phyloP scores from a whole-genome alignment of 2,113 vertebrate species.

The Pangasianodon gigas region DNA sequence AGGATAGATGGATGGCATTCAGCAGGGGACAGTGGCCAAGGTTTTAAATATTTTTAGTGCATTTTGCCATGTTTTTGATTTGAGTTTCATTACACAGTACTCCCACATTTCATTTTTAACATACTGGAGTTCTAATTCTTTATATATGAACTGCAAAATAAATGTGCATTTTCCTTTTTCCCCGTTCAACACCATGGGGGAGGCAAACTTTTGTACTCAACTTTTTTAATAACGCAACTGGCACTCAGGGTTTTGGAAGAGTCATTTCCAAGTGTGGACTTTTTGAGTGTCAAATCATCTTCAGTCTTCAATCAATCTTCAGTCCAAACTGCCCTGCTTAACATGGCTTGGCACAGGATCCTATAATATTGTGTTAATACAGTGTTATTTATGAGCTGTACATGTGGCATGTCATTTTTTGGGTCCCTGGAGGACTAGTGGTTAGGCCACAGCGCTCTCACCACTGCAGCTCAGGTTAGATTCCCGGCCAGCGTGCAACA shows the following conservation, averaged over 20 bases:
- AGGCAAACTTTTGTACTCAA: background rate
- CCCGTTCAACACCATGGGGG: background rate
- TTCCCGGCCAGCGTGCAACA: no score
- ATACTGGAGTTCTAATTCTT: background rate
- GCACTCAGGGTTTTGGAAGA: background rate
- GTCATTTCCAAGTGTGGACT: background rate
- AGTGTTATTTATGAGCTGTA: background rate
- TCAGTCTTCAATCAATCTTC: no score
- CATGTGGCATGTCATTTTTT: background rate
- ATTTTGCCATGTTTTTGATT: background rate
- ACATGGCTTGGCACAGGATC: background rate
- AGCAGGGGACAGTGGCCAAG: background rate
- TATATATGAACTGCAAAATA: background rate
- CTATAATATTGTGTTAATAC: background rate
- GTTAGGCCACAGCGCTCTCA: no score
- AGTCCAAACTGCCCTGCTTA: background rate
- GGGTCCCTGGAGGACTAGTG: no score
- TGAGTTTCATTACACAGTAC: background rate
- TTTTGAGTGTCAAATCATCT: background rate
- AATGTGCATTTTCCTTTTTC: background rate
- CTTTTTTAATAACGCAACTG: background rate
- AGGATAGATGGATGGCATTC: background rate
- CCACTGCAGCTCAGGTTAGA: no score
- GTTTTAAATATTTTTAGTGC: background rate
- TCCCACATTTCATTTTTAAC: background rate